Conservation (phyloP, 2,888 invertebrate genomes). For the Octodonta nipae region DNA sequence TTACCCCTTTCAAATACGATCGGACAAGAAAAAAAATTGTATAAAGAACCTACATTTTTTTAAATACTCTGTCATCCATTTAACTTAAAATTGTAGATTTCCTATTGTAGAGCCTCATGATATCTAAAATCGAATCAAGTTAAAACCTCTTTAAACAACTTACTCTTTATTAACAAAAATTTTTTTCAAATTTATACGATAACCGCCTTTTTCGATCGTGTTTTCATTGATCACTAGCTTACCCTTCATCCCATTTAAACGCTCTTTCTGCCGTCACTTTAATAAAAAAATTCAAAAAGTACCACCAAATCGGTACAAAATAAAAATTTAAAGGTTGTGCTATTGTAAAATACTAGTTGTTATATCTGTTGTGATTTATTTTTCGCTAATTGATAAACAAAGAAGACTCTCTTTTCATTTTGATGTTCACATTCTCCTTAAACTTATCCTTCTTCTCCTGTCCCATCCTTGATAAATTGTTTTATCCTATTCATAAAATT, state of each 20-base stretch:
- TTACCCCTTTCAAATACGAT: constrained; percentile 4
- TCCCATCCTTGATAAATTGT: not conserved
- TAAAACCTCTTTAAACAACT: too few species aligned
- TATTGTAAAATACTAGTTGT: constrained; percentile 39
- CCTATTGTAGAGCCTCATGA: too few species aligned
- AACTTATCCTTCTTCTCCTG: not conserved
- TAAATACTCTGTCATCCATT: too few species aligned
- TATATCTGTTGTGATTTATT: constrained; percentile 39
- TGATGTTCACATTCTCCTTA: not conserved
- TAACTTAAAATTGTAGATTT: too few species aligned
- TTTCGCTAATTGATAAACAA: constrained; percentile 31
- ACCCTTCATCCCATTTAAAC: too few species aligned
- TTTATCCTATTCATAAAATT: constrained; percentile 4
- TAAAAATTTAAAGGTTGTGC: constrained; percentile 39
- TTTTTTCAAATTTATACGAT: too few species aligned
- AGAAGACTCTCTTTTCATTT: not conserved
- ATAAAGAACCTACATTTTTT: too few species aligned
- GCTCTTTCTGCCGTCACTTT: constrained; percentile 18
- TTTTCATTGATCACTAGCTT: too few species aligned
- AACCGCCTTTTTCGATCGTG: too few species aligned
- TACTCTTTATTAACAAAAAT: too few species aligned
- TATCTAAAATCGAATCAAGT: too few species aligned
- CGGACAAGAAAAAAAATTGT: too few species aligned
- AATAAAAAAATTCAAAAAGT: constrained; percentile 27
- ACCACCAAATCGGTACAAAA: constrained; percentile 30